phyloP scores from a whole-genome alignment of 2,888 invertebrate genomes.

The Drosophila meridionalis region DNA sequence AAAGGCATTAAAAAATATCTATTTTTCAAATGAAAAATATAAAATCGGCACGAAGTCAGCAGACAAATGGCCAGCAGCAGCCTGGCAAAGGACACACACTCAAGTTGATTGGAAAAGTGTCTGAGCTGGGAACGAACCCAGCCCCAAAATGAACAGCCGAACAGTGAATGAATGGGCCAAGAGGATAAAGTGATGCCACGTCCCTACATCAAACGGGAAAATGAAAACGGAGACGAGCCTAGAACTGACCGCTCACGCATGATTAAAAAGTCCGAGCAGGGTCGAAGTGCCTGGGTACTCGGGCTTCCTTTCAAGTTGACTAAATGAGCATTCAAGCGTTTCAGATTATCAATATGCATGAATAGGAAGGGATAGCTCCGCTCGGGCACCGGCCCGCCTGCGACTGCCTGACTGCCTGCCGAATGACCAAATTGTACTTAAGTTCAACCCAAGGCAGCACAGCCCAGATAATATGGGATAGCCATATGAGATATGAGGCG shows the following conservation, averaged over 20 bases:
- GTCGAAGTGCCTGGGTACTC: constrained; percentile 11
- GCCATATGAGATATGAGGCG: constrained; percentile 30
- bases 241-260: constrained; percentile 66
- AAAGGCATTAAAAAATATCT: constrained; percentile 78
- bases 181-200: constrained; percentile 31
- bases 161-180: constrained; percentile 26
- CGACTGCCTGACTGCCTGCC: not conserved
- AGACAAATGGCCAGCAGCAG: constrained; percentile 56
- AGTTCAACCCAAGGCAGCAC: constrained; percentile 53
- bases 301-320: constrained; percentile 76
- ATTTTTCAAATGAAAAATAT: constrained; percentile 77
- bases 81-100: constrained; percentile 52
- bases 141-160: constrained; percentile 65
- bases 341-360: constrained; percentile 81
- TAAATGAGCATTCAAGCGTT: constrained; percentile 81
- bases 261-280: constrained; percentile 66
- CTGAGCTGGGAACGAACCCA: constrained; percentile 51
- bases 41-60: constrained; percentile 71
- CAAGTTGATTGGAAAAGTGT: constrained; percentile 77
- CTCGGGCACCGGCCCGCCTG: too few relatives aligned
- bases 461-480: constrained; percentile 37
- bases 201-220: constrained; percentile 50
- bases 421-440: constrained; percentile 65
- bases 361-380: constrained; percentile 23
- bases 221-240: constrained; percentile 39